Percentiles rank a stretch among this genome's conserved stretches.
phyloP scores from a whole-genome alignment of 2,113 vertebrate species.

The Porphyrio hochstetteri region DNA sequence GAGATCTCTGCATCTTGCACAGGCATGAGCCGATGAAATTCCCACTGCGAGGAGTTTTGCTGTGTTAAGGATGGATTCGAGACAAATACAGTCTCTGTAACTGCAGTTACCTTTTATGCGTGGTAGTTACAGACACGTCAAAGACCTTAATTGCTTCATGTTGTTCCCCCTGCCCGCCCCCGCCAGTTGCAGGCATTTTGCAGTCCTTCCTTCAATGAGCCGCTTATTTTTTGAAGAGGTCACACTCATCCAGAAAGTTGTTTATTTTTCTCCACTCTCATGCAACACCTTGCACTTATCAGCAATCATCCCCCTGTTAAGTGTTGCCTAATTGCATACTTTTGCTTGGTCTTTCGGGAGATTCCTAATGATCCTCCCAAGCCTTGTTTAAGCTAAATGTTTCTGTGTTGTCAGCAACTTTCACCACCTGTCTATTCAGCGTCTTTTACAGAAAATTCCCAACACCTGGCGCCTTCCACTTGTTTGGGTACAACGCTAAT shows the following conservation, averaged over 20 bases:
- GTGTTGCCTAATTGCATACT: not conserved
- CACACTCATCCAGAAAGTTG: not conserved
- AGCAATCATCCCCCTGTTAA: conserved; percentile 16
- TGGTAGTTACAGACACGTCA: not conserved
- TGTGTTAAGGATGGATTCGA: not conserved
- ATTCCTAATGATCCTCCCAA: conserved; percentile 1
- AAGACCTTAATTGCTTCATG: not conserved
- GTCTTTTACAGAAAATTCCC: not conserved
- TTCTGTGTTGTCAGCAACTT: conserved; percentile 43
- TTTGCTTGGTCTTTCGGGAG: conserved; percentile 4
- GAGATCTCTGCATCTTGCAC: not conserved
- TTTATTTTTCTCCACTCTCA: not conserved
- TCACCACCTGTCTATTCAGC: conserved; percentile 41
- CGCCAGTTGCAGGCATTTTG: not conserved
- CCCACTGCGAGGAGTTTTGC: not conserved
- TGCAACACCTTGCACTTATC: not conserved
- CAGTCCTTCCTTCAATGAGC: not conserved
- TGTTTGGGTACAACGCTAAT: not conserved
- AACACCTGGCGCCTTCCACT: conserved; percentile 10
- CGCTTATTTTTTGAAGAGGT: conserved; percentile 13
- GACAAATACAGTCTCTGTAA: not conserved
- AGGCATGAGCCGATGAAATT: not conserved
- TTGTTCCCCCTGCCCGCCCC: fast-evolving
- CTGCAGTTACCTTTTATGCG: not conserved
- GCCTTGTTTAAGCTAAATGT: not conserved